Evolutionary conservation across 1,140 invertebrate species (phyloP).

Genomic region (Brachystomella parvula): DNA sequence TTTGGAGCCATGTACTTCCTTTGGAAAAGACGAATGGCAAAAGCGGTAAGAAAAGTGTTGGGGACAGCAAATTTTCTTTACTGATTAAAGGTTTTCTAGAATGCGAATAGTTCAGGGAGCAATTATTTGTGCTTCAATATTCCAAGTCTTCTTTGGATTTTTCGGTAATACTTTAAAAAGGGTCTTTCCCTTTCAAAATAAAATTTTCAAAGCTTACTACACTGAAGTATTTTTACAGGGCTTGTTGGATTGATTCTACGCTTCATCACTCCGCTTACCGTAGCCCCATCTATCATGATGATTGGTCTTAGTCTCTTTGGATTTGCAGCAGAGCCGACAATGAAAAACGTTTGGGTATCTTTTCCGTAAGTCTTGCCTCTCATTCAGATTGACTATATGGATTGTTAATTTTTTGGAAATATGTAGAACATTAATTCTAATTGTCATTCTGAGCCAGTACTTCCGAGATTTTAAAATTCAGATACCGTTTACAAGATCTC

Average conservation of each 20-base stretch:
- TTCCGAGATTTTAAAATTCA: conserved; percentile 61
- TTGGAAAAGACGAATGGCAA: conserved; percentile 40
- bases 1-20: conserved; percentile 7
- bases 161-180: conserved; percentile 36
- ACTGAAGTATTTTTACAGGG: conserved; percentile 44
- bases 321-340: conserved; percentile 62
- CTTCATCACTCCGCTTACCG: conserved; percentile 69
- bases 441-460: conserved; percentile 73
- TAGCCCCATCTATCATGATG: conserved; percentile 68
- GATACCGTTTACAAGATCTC: conserved; percentile 41
- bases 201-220: neutral
- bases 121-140: conserved; percentile 46
- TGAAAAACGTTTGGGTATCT: conserved; percentile 70
- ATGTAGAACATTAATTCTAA: conserved; percentile 65
- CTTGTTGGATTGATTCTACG: conserved; percentile 62
- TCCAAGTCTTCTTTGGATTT: conserved; percentile 47
- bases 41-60: neutral
- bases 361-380: conserved; percentile 53
- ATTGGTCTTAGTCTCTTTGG: conserved; percentile 70
- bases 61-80: neutral
- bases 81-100: conserved; percentile 32
- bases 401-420: conserved; percentile 45
- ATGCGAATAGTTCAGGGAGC: conserved; percentile 49
- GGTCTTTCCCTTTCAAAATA: neutral
- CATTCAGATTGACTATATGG: neutral